These are phyloP conservation scores for Papilio demoleus DNA, from an alignment of 2,888 invertebrate species.

Conservation along the genomic window DNA sequence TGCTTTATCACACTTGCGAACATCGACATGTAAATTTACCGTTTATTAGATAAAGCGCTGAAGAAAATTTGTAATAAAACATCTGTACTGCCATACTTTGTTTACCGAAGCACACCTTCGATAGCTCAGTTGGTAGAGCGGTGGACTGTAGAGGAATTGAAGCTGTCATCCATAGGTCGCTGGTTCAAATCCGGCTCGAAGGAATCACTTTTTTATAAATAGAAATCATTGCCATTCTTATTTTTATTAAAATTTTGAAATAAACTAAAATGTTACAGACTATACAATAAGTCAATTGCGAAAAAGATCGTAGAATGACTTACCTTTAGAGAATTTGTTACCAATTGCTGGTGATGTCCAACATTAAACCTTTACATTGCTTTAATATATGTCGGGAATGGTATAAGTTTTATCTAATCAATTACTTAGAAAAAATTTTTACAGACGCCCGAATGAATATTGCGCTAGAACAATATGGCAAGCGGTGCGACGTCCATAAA, in stretches of 20 bases:
- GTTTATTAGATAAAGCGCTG: slow-evolving; percentile 9
- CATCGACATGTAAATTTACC: slow-evolving; percentile 19
- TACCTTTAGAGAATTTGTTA: too few species aligned
- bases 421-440: not conserved
- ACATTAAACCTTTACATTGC: not conserved
- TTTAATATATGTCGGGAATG: not conserved
- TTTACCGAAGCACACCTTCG: slow-evolving; percentile 55
- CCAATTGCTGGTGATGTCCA: too few species aligned
- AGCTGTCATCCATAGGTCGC: slow-evolving; percentile 81
- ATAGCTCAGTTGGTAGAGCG: slow-evolving; percentile 78
- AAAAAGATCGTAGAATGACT: too few species aligned
- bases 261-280: too few species aligned
- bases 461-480: slow-evolving; percentile 22
- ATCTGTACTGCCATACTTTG: not conserved
- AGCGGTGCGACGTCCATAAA: slow-evolving; percentile 23
- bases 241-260: too few species aligned
- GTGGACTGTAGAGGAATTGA: slow-evolving; percentile 65
- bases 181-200: slow-evolving; percentile 85
- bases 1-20: slow-evolving; percentile 17
- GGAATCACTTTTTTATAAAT: slow-evolving; percentile 59
- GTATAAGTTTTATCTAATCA: not conserved
- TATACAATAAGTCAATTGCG: too few species aligned
- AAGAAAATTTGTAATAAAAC: not conserved
- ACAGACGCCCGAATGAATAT: not conserved
- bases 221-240: too few species aligned